These are phyloP conservation scores for Nomada fabriciana DNA, from an alignment of 2,888 invertebrate genomes.

Conservation along the genomic window DNA sequence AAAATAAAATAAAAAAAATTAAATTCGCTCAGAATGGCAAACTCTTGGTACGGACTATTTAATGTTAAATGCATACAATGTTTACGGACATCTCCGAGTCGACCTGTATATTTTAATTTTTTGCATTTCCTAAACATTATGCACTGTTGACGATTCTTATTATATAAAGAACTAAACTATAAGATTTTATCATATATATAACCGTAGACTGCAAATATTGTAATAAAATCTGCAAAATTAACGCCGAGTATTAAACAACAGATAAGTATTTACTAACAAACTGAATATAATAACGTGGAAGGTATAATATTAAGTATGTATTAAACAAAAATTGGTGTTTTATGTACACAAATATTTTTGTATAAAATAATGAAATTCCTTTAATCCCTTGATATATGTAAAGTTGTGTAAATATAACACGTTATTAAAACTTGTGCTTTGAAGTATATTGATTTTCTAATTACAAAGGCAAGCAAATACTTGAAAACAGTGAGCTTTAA, in stretches of 20 bases:
- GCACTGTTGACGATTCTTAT: constrained; percentile 17
- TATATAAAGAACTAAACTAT: constrained; percentile 5
- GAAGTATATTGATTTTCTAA: no score
- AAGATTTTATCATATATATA: constrained; percentile 1
- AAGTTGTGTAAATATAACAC: no score
- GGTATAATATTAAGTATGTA: not conserved
- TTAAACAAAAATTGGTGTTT: not conserved
- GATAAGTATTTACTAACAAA: constrained; percentile 28
- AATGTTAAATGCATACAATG: constrained; percentile 5
- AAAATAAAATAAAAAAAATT: not conserved
- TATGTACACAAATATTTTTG: constrained; percentile 10
- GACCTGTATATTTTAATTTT: constrained; percentile 14
- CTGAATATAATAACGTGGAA: constrained; percentile 20
- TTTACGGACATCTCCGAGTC: constrained; percentile 8
- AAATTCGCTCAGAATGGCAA: constrained; percentile 2
- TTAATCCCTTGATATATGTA: no score
- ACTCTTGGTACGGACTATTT: constrained; percentile 15
- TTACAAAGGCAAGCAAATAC: no score
- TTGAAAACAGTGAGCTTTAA: no score
- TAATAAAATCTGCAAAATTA: constrained; percentile 14
- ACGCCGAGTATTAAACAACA: constrained; percentile 8
- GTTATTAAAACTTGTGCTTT: no score
- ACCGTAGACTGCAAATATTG: constrained; percentile 5
- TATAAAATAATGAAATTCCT: constrained; percentile 22
- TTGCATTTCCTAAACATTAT: constrained; percentile 17